phyloP scores from a whole-genome alignment of 2,888 invertebrate species.

The Scotopteryx bipunctaria region DNA sequence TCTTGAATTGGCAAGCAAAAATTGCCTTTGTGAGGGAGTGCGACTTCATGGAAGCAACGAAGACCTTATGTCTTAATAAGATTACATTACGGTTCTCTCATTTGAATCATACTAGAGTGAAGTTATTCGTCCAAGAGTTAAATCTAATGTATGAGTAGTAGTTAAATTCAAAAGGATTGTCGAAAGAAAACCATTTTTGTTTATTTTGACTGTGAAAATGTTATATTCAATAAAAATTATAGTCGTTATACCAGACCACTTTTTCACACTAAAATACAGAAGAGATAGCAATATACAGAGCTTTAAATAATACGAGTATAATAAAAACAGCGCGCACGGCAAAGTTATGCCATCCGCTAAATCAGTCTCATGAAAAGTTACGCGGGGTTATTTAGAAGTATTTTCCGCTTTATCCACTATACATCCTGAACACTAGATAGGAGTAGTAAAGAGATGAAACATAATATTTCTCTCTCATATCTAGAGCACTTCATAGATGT shows the following conservation, averaged over 20 bases:
- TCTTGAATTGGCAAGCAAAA: conserved; percentile 25
- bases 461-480: no score
- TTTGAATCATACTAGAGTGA: conserved; percentile 1
- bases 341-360: conserved; percentile 55
- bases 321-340: conserved; percentile 36
- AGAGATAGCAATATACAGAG: conserved; percentile 5
- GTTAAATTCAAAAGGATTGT: no score
- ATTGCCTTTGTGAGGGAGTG: conserved; percentile 19
- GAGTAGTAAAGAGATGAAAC: no score
- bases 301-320: conserved; percentile 44
- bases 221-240: not conserved
- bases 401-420: not conserved
- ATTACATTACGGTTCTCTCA: conserved; percentile 8
- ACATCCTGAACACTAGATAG: no score
- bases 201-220: no score
- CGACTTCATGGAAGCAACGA: conserved; percentile 16
- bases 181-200: no score
- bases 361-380: conserved; percentile 68
- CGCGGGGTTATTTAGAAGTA: conserved; percentile 31
- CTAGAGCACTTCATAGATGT: no score
- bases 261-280: conserved; percentile 1
- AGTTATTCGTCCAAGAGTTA: no score
- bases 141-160: no score
- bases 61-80: conserved; percentile 6
- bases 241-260: not conserved